These are phyloP conservation scores for Takifugu flavidus DNA, from an alignment of 2,113 vertebrate genomes.

Conservation along the genomic window DNA sequence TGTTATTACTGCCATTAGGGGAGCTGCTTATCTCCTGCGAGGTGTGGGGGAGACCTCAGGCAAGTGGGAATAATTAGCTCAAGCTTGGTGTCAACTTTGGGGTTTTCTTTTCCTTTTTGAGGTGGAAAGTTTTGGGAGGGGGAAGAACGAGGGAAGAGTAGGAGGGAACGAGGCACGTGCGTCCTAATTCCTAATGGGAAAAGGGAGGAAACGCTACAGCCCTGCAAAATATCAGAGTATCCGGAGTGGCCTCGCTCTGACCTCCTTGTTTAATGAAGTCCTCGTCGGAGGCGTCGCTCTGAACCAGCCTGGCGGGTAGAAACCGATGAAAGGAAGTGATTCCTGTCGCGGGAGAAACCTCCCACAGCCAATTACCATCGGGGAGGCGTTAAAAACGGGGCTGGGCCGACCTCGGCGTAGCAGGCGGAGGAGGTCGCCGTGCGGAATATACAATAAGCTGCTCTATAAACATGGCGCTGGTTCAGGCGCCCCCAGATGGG, in stretches of 20 bases:
- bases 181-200: not conserved
- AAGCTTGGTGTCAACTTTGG: constrained; percentile 16
- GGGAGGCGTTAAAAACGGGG: constrained; percentile 45
- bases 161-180: no score
- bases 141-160: no score
- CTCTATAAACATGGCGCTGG: constrained; percentile 45
- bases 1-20: constrained; percentile 40
- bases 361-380: constrained; percentile 57
- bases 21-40: constrained; percentile 35
- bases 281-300: constrained; percentile 52
- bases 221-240: constrained; percentile 24
- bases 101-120: constrained; percentile 15
- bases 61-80: constrained; percentile 51
- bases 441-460: constrained; percentile 54
- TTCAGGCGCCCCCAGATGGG: constrained; percentile 53
- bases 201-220: not conserved
- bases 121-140: constrained; percentile 4
- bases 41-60: constrained; percentile 36
- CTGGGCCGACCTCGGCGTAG: constrained; percentile 11
- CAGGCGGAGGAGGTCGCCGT: constrained; percentile 44
- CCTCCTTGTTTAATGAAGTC: constrained; percentile 58
- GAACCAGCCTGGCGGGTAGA: constrained; percentile 57
- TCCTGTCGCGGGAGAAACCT: constrained; percentile 55
- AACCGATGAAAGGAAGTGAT: constrained; percentile 64
- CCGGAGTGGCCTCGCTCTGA: constrained; percentile 47